phyloP scores from a whole-genome alignment of 2,888 invertebrate species.

The Mythimna albipuncta region DNA sequence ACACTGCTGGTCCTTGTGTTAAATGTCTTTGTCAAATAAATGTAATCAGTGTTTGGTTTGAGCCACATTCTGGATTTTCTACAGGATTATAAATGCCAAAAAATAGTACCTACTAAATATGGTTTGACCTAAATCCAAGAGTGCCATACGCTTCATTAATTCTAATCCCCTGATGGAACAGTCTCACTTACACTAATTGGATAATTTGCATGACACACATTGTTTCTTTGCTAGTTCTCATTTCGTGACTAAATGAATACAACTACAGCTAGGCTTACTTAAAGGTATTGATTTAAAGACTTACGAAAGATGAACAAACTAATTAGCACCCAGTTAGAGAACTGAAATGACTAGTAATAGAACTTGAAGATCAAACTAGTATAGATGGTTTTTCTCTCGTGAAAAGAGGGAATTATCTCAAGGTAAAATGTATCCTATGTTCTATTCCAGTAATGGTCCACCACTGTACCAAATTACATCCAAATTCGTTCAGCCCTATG shows the following conservation, averaged over 20 bases:
- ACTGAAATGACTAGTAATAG: neutral
- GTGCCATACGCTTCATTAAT: conserved; percentile 20
- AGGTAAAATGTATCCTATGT: too few species aligned
- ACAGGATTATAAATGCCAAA: neutral
- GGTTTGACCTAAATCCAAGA: conserved; percentile 13
- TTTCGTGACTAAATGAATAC: neutral
- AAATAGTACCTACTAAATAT: neutral
- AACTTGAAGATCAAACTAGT: too few species aligned
- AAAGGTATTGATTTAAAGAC: neutral
- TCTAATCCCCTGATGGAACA: conserved; percentile 10
- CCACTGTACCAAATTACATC: too few species aligned
- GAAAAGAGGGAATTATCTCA: too few species aligned
- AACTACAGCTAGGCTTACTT: neutral
- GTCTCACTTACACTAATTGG: conserved; percentile 33
- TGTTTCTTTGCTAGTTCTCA: conserved; percentile 2
- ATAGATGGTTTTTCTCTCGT: too few species aligned
- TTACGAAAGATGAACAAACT: neutral
- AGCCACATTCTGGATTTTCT: neutral
- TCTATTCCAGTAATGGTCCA: too few species aligned
- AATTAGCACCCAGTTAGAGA: neutral
- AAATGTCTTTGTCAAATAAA: neutral
- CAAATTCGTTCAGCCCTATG: too few species aligned
- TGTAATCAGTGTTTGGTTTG: neutral
- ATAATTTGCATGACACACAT: conserved; percentile 45
- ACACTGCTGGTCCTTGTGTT: too few species aligned